Percentiles rank a stretch among this genome's conserved stretches.
Conservation (phyloP, 2,888 invertebrate genomes). For the Monopis laevigella region DNA sequence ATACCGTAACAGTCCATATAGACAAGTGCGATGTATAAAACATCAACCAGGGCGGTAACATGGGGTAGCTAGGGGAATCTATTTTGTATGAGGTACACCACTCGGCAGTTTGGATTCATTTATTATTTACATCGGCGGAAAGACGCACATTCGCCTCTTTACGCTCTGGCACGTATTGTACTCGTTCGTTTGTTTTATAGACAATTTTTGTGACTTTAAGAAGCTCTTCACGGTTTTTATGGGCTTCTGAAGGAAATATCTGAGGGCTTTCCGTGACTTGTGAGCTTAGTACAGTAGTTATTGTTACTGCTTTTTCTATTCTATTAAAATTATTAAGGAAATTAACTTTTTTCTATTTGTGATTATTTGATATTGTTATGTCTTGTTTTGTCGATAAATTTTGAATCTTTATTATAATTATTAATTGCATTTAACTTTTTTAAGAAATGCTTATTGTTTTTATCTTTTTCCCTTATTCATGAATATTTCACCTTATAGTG, state of each 20-base stretch:
- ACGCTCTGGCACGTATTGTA: constrained; percentile 42
- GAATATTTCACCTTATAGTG: no score
- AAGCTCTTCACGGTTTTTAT: constrained; percentile 43
- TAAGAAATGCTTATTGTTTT: no score
- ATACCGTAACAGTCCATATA: constrained; percentile 10
- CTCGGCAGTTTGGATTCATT: constrained; percentile 62
- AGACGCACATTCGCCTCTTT: constrained; percentile 49
- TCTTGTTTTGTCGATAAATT: no score
- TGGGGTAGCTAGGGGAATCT: constrained; percentile 46
- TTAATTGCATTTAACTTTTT: no score
- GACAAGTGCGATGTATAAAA: constrained; percentile 16
- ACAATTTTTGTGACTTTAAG: constrained; percentile 54
- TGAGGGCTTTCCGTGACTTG: constrained; percentile 1
- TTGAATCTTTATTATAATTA: no score
- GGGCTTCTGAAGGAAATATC: constrained; percentile 19
- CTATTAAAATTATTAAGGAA: no score
- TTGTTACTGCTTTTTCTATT: no score
- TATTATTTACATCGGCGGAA: constrained; percentile 59
- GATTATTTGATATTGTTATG: no score
- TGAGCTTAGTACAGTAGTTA: constrained; percentile 3
- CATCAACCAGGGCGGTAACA: constrained; percentile 53
- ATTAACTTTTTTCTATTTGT: no score
- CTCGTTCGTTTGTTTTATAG: constrained; percentile 46
- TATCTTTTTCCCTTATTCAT: no score
- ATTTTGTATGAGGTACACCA: constrained; percentile 65